Percentiles rank a stretch among this genome's conserved stretches.
These are phyloP conservation scores for Heterodera schachtii DNA, from an alignment of 1,140 invertebrate genomes.

Conservation along the genomic window DNA sequence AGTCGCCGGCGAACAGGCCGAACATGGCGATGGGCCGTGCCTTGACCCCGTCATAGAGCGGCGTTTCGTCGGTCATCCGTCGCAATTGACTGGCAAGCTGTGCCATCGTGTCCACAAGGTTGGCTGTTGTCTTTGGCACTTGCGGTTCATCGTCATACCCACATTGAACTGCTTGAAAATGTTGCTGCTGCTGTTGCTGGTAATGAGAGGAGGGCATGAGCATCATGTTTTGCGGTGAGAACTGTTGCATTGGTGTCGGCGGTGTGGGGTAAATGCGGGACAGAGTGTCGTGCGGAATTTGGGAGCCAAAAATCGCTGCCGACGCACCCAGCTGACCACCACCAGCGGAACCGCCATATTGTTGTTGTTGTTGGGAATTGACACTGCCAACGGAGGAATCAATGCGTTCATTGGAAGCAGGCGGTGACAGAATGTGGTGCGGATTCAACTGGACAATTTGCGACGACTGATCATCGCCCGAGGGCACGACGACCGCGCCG, in stretches of 20 bases:
- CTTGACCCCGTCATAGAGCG: neutral
- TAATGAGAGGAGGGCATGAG: constrained; percentile 20
- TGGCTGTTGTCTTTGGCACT: neutral
- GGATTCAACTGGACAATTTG: neutral
- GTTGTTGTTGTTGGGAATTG: neutral
- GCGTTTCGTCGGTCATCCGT: neutral
- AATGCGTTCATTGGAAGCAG: constrained; percentile 45
- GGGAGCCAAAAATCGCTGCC: neutral
- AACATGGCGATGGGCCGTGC: neutral
- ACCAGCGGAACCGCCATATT: no score
- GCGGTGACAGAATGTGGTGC: constrained; percentile 40
- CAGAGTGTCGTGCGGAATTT: constrained; percentile 36
- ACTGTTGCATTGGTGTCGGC: constrained; percentile 53
- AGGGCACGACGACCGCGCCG: no score
- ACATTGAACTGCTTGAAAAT: constrained; percentile 13
- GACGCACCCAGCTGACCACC: neutral
- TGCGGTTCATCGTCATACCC: neutral
- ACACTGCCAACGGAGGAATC: constrained; percentile 25
- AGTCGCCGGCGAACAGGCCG: neutral
- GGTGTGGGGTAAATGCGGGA: constrained; percentile 51
- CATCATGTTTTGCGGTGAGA: constrained; percentile 49
- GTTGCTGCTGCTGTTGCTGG: neutral
- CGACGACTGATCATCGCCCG: neutral
- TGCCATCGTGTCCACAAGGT: neutral
- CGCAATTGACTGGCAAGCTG: neutral